Evolutionary conservation across 2,888 invertebrate genomes (phyloP), one percentile per base, ranked within the genome.

Genomic region (Camptogramma bilineatum): DNA sequence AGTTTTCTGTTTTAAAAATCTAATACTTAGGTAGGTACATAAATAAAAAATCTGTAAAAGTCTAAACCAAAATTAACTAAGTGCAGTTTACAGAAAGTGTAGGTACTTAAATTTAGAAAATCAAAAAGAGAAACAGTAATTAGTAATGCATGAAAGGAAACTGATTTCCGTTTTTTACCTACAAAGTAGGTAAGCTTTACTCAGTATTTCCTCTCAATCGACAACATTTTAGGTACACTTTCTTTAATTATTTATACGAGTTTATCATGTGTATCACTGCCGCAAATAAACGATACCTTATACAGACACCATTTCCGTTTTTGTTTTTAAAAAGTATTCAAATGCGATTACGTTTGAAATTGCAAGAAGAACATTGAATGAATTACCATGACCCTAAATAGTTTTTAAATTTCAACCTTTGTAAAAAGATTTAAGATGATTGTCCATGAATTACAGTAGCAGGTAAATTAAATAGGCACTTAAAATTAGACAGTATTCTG

Each of bases 371-470:
- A 78, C 79, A 76, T 74, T 76, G 74, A 75, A 71, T 9, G 4
- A 10, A 62, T 75, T 78, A 68, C 84, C 85, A 42, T 85, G 85
- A 76, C 81, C 82, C 69, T 68, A 78, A 79, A 77, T 67, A 76
- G 21, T 21, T 21, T 3, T 3, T 69, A 71, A 77, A 69, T 75
- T 76, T 80, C 8, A 31, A 8, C 31, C 74, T 24, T 24, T 16
- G 19, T 71, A 62, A 69, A 58, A 59, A 57, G 42, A 31, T 59
- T 19, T 31, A 9, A 9, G 31, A 9, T 9, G 31, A 31, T 31
- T 31, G 8, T 31, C 31, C 8, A 9, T 31, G 9, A 9, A 8
- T 9, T 31, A 31, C 9, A 2, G 31, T 31, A 2, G 31, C 31
- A 8, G 9, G 31, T 10, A 31, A 31, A 31, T 8, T 2, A 8